Evolutionary conservation across 2,797 vertebrate species (phyloP).

Genomic region (Yasuhikotakia modesta): DNA sequence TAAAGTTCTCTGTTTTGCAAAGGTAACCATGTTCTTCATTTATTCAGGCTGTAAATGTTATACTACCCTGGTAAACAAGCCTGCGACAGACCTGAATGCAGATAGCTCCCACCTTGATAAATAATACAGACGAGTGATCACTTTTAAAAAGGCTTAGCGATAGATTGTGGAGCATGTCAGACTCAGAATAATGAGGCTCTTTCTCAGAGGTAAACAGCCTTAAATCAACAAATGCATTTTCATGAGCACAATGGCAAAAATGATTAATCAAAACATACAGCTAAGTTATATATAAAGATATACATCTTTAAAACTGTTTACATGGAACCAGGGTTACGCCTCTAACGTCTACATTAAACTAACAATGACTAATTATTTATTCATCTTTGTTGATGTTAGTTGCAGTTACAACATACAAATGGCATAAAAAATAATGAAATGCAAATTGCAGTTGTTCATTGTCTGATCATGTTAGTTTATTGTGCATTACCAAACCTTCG

Average conservation of each 20-base stretch:
- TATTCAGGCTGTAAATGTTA: conserved; percentile 40
- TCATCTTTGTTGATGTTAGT: no score
- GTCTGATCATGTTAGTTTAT: no score
- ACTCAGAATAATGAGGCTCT: conserved; percentile 23
- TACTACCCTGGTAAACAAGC: conserved; percentile 24
- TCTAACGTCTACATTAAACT: no score
- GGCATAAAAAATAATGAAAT: no score
- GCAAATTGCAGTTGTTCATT: no score
- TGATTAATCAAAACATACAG: conserved; percentile 4
- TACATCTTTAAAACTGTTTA: conserved; percentile 4
- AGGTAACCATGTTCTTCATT: conserved; percentile 29
- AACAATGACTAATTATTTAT: no score
- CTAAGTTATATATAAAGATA: not conserved
- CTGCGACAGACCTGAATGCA: conserved; percentile 36
- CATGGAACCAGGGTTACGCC: not conserved
- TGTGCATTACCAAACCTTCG: no score
- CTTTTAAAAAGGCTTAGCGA: conserved; percentile 49
- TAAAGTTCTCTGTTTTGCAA: conserved; percentile 10
- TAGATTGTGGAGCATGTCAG: conserved; percentile 35
- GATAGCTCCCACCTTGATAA: conserved; percentile 39
- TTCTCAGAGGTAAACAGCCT: conserved; percentile 16
- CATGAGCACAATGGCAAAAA: conserved; percentile 25
- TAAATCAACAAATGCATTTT: conserved; percentile 33
- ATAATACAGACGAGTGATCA: conserved; percentile 54
- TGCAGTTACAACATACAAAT: no score